Evolutionary conservation across 1,140 invertebrate genomes (phyloP), one percentile per base, ranked within the genome.

Genomic region (Sminthurides bifidus): DNA sequence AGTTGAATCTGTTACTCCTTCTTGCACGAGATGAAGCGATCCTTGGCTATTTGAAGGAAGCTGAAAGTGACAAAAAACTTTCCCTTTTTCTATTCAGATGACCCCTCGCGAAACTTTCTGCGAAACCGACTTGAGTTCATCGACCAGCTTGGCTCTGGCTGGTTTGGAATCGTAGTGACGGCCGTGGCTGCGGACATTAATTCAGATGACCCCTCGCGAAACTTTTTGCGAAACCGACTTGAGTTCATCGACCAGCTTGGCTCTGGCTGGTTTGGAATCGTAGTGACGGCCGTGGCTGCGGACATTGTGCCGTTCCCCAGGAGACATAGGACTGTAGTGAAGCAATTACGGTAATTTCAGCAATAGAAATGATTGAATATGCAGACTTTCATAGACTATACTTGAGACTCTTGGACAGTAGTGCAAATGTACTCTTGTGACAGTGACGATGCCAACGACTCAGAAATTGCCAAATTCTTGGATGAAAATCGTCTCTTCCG

Each of bases 201-300:
- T n/a, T n/a, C n/a, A 79, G 78, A 75, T 57, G 73, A 75, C 8
- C 70, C 72, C 1, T 72, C 77, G 27, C 74, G 75, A 44, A 81
- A 85, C 67, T 83, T 89, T 65, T 82, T 86, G 0, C 74, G 86
- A 61, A 80, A 79, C 58, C 80, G 82, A 65, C 69, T 91, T 33
- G 82, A 87, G 65, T 92, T 89, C 68, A 74, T 89, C 1, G 77
- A 80, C 63, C 85, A 89, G 72, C 76, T 90, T 45, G 86, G 87
- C 6, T 78, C 78, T 65, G 86, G 87, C 24, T 90, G 87, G 85
- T 92, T 90, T 74, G 88, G 87, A 41, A 81, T 82, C 71, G 82
- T 84, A 69, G 73, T 70, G 73, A 56, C 46, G 44, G 33, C 43
- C 0, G 78, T 81, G 65, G 81, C 80, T 0, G 74, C 78, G 52